Evolutionary conservation across 2,888 invertebrate species (phyloP).

Genomic region (Plagodis pulveraria): DNA sequence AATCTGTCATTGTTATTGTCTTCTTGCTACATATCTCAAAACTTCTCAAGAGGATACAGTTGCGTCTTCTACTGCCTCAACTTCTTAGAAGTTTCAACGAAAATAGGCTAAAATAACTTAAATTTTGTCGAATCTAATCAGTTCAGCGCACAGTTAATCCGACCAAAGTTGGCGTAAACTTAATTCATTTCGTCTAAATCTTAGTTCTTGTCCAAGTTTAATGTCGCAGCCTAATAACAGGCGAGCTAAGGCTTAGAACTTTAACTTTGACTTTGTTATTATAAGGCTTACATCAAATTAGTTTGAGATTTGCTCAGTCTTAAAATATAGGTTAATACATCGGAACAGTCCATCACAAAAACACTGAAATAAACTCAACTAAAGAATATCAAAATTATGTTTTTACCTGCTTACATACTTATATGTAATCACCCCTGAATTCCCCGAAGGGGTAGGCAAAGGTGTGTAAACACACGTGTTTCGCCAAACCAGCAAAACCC

Average conservation of each 20-base stretch:
- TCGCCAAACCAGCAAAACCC: too few species aligned
- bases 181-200: conserved; percentile 39
- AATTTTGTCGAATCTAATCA: conserved; percentile 41
- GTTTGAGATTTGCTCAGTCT: conserved; percentile 14
- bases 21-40: neutral
- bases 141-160: conserved; percentile 39
- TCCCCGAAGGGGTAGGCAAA: too few species aligned
- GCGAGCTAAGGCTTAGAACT: conserved; percentile 29
- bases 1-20: too few species aligned
- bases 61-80: neutral
- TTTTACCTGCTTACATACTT: too few species aligned
- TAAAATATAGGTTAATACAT: neutral
- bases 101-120: conserved; percentile 29
- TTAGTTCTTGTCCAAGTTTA: conserved; percentile 42
- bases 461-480: too few species aligned
- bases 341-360: too few species aligned
- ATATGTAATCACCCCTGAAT: too few species aligned
- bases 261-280: conserved; percentile 35
- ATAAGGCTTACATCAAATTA: conserved; percentile 37
- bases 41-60: neutral
- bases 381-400: too few species aligned
- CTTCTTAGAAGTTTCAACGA: neutral
- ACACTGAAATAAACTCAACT: too few species aligned
- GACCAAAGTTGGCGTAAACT: conserved; percentile 37
- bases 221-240: conserved; percentile 44